Base-by-base conservation (phyloP, 2,888 invertebrate species). In the Zaprionus lineosus region DNA sequence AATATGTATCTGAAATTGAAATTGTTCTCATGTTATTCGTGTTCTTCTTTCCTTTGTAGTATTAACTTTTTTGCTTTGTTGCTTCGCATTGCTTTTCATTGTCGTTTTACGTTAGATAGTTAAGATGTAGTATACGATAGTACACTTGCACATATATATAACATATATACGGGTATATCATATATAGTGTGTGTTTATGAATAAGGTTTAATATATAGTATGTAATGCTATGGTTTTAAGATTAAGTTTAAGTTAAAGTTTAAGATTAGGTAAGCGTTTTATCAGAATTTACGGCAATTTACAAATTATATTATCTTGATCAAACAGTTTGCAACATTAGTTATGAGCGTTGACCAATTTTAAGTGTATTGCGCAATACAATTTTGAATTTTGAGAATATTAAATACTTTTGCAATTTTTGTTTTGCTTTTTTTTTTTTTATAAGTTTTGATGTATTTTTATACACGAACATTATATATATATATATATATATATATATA, bases 51-150 rank as follows among this genome's bases (percentile, higher is more conserved):
- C n/a, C n/a, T n/a, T n/a, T n/a, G n/a, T 74, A 44, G 15, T 47
- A 62, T 67, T 58, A 16, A 37, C 33, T 57, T 51, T 62, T 72
- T 51, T 21, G 36, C 16, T 47, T 41, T 14, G 24, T 53, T 71
- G 73, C 81, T 68, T 81, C 64, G 55, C 81, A 78, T 78, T 78
- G 86, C 86, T 78, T 78, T 59, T 78, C 86, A 84, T 81, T 78
- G 84, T 76, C 74, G 44, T 68, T 74, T 6, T 34, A 50, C 41
- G 24, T 66, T 51, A 55, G 58, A 69, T 68, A 67, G 56, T 56
- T 62, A 69, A 66, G 76, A 41, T 73, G n/a, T 65, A 67, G 73
- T 67, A 67, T 73, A 67, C 55, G 71, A n/a, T n/a, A 70, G 36
- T 52, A 77, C 70, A 64, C 15, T 61, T 58, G 70, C 64, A 51